Evolutionary conservation across 2,113 vertebrate genomes (phyloP).

Genomic region (Pipa parva): DNA sequence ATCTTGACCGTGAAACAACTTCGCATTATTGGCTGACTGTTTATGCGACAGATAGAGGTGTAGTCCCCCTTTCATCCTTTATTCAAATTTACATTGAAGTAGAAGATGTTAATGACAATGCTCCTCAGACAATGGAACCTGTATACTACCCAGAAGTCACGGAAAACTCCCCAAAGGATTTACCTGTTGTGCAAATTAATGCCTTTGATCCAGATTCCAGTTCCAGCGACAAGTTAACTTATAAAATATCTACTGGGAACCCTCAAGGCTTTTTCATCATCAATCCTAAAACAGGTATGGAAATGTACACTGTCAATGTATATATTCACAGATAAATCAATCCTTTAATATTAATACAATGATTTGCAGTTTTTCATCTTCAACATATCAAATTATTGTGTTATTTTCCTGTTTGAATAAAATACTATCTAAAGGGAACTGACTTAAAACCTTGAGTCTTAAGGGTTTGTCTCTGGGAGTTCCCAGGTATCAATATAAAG

Average conservation of each 20-base stretch:
- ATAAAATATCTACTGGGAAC: constrained; percentile 93
- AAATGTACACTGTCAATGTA: not conserved
- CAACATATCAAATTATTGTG: not conserved
- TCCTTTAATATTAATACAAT: not conserved
- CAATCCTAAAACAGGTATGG: constrained; percentile 82
- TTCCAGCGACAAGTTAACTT: constrained; percentile 81
- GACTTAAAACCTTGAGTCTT: too few species aligned
- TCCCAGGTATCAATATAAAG: not conserved
- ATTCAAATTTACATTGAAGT: constrained; percentile 89
- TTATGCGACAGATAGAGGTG: constrained; percentile 85
- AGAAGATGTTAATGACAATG: constrained; percentile 94
- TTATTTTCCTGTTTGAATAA: not conserved
- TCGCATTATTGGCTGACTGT: constrained; percentile 94
- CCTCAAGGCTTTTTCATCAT: constrained; percentile 96
- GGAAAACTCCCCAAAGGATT: constrained; percentile 93
- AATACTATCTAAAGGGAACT: too few species aligned
- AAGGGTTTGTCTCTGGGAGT: not conserved
- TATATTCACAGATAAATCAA: not conserved
- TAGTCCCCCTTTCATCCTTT: constrained; percentile 85
- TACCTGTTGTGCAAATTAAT: constrained; percentile 86
- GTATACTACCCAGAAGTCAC: constrained; percentile 89
- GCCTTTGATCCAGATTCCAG: constrained; percentile 87
- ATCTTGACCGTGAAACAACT: constrained; percentile 83
- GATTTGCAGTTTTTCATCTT: too few species aligned
- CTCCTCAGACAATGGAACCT: constrained; percentile 85